Percentiles rank a stretch among this genome's conserved stretches.
These are phyloP conservation scores for Ploceus nigricollis DNA, from an alignment of 2,113 vertebrate genomes.

Conservation along the genomic window DNA sequence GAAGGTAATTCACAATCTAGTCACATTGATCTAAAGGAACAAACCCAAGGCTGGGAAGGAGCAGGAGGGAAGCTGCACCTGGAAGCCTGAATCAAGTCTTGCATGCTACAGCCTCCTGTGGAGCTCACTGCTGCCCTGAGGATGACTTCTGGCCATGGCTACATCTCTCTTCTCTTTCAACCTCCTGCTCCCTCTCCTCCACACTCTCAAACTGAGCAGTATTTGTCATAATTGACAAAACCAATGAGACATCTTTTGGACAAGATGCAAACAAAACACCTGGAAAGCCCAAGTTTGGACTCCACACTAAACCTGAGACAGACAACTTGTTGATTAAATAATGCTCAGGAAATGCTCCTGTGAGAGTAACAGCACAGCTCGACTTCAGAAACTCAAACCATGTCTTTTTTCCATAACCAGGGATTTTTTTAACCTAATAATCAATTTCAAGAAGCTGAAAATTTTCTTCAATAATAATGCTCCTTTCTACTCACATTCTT, in stretches of 20 bases:
- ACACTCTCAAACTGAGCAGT: neutral
- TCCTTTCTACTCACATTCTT: neutral
- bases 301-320: neutral
- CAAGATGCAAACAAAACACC: neutral
- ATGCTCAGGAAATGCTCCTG: neutral
- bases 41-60: neutral
- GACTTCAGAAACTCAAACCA: neutral
- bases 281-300: neutral
- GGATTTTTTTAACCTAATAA: neutral
- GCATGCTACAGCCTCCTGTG: neutral
- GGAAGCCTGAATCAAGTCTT: neutral
- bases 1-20: neutral
- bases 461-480: neutral
- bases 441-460: neutral
- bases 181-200: neutral
- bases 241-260: neutral
- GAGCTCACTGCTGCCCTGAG: neutral
- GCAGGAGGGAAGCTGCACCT: neutral
- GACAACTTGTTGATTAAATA: neutral
- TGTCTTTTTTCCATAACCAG: neutral
- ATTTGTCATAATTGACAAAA: neutral
- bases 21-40: neutral
- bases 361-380: neutral
- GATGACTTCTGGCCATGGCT: neutral
- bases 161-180: neutral